Base-by-base conservation (phyloP, 2,888 invertebrate genomes). In the Fragum whitleyi region DNA sequence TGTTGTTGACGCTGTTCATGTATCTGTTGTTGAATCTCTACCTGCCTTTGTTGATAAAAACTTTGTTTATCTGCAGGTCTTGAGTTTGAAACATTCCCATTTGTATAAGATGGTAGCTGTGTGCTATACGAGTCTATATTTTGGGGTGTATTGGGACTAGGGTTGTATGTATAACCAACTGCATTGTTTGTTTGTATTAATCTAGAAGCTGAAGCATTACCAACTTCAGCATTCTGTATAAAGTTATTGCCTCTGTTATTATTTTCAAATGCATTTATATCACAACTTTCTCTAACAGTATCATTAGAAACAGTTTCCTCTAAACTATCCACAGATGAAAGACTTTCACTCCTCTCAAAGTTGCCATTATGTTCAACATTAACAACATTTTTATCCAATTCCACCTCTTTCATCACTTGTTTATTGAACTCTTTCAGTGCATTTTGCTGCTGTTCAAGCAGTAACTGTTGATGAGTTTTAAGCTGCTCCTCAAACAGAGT, bases 401-500 rank as follows among this genome's bases (percentile, higher is more conserved):
- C 89, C 39, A 93, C 89, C 72, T 93, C 93, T 68, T 88, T 77
- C 72, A 86, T 86, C 16, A 93, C 83, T 55, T 91, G 92, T 32
- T 88, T 82, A 69, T 91, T 91, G 72, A 93, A 93, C 23, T 91
- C 90, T 57, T 82, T 81, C 47, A 92, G 83, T 7, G 90, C 86
- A 70, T 89, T 85, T 82, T 91, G 87, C 74, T 93, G 92, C 72
- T 92, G 91, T 36, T 91, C 88, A 16, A 88, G 68, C 16, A 93
- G 77, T 65, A 88, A 80, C 26, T 88, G 89, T 72, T 92, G 92
- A 28, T 93, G 92, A 5, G 92, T 88, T 73, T 92, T 90, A 28
- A 93, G 82, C 74, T 91, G 91, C 57, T 91, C 90, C 83, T 93
- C 93, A 88, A 93, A 93, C 74, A 92, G 82, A 71, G 84, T 91